Conservation (phyloP, 2,888 invertebrate genomes). For the Iselma pallidipennis region DNA sequence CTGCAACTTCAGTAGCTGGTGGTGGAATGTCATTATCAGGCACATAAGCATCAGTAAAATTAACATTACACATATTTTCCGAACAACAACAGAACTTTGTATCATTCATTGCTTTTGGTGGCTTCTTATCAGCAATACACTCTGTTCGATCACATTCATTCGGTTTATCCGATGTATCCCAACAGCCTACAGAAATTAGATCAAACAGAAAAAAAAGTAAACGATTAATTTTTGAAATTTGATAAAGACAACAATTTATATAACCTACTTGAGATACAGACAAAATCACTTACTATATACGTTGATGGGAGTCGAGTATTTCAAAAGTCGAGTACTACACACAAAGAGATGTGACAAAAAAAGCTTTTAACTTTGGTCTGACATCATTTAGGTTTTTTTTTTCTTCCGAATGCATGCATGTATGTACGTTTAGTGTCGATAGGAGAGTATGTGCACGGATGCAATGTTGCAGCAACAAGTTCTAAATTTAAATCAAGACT, state of each 20-base stretch:
- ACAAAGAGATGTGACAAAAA: neutral
- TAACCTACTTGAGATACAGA: neutral
- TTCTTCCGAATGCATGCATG: neutral
- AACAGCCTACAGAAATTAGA: slow-evolving; percentile 57
- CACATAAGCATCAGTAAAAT: slow-evolving; percentile 59
- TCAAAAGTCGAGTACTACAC: neutral
- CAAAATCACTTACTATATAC: neutral
- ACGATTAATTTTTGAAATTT: too few relatives aligned
- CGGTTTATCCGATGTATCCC: slow-evolving; percentile 60
- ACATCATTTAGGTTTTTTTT: slow-evolving; percentile 1
- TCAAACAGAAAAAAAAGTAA: neutral
- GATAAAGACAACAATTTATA: too few relatives aligned
- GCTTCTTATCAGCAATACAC: slow-evolving; percentile 64
- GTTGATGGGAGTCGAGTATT: neutral
- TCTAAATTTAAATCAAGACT: neutral
- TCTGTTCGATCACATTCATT: slow-evolving; percentile 59
- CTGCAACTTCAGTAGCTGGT: slow-evolving; percentile 34
- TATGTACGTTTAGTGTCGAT: neutral
- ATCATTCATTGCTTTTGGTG: slow-evolving; percentile 62
- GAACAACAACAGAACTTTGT: slow-evolving; percentile 85
- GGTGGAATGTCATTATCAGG: slow-evolving; percentile 46
- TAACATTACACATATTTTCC: slow-evolving; percentile 76
- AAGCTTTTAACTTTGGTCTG: slow-evolving; percentile 1
- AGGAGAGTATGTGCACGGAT: neutral
- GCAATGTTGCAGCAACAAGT: neutral